Conservation (phyloP, 2,113 vertebrate species). For the Poeciliopsis turrubarensis region DNA sequence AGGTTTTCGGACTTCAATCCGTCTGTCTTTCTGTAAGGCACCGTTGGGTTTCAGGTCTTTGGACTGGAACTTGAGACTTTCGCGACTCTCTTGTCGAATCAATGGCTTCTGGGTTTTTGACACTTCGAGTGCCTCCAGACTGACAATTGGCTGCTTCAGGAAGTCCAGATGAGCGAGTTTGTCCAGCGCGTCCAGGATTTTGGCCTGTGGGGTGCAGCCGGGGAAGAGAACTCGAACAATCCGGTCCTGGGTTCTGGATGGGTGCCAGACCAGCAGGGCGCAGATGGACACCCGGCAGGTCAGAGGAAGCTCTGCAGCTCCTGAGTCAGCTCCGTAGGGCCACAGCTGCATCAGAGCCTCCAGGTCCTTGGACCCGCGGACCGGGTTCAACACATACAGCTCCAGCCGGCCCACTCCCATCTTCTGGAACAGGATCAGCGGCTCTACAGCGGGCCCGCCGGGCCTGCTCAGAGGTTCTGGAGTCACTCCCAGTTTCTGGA, state of each 20-base stretch:
- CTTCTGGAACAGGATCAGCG: slow-evolving; percentile 91
- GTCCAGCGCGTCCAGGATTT: slow-evolving; percentile 89
- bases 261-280: slow-evolving; percentile 93
- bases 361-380: slow-evolving; percentile 79
- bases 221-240: slow-evolving; percentile 92
- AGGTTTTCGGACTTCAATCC: slow-evolving; percentile 72
- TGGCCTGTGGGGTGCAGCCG: slow-evolving; percentile 87
- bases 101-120: slow-evolving; percentile 77
- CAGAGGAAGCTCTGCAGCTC: slow-evolving; percentile 68
- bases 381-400: slow-evolving; percentile 89
- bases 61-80: slow-evolving; percentile 83
- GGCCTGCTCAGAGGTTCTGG: slow-evolving; percentile 80
- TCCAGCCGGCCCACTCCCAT: slow-evolving; percentile 95
- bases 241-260: slow-evolving; percentile 83
- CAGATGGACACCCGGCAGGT: slow-evolving; percentile 85
- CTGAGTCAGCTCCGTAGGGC: slow-evolving; percentile 50
- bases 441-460: slow-evolving; percentile 71
- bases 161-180: slow-evolving; percentile 90
- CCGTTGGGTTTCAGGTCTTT: slow-evolving; percentile 66
- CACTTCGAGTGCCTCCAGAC: slow-evolving; percentile 81
- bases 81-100: slow-evolving; percentile 84
- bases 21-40: slow-evolving; percentile 72
- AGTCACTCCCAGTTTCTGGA: slow-evolving; percentile 81
- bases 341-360: slow-evolving; percentile 83
- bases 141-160: slow-evolving; percentile 84